These are phyloP conservation scores for Clarias gariepinus DNA, from an alignment of 2,113 vertebrate genomes.

Conservation along the genomic window DNA sequence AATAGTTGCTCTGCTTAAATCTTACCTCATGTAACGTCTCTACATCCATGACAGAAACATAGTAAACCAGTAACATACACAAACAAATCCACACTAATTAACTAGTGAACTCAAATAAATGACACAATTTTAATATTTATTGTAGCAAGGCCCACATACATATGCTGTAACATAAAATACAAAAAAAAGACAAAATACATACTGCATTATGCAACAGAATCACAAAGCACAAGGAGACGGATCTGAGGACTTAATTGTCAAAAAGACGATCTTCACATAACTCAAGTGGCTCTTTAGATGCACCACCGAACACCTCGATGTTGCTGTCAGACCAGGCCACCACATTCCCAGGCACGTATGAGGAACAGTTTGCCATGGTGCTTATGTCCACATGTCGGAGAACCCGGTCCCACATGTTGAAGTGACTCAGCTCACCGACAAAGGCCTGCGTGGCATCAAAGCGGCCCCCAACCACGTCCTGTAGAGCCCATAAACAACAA, in stretches of 20 bases:
- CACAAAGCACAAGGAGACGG: background rate
- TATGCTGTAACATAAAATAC: background rate
- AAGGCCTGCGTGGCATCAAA: constrained; percentile 98
- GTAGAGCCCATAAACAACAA: constrained; percentile 58
- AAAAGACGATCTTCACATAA: constrained; percentile 87
- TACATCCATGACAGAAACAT: background rate
- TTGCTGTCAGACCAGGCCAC: constrained; percentile 91
- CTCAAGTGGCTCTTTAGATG: constrained; percentile 87
- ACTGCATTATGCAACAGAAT: background rate
- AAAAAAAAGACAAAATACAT: background rate
- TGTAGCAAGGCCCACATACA: background rate
- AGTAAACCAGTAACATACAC: background rate
- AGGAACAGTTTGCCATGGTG: constrained; percentile 91
- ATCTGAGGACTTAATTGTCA: constrained; percentile 74
- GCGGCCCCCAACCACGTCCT: constrained; percentile 95
- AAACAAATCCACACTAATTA: background rate
- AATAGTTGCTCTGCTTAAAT: background rate
- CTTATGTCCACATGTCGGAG: constrained; percentile 85
- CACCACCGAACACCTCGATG: constrained; percentile 91
- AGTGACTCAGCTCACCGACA: constrained; percentile 95
- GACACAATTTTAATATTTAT: background rate
- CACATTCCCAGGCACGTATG: constrained; percentile 89
- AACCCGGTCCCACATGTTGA: constrained; percentile 96
- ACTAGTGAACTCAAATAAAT: background rate
- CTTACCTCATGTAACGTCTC: background rate